Percentiles rank a stretch among this genome's conserved stretches.
Conservation (phyloP, 2,888 invertebrate species). For the Boloria selene region DNA sequence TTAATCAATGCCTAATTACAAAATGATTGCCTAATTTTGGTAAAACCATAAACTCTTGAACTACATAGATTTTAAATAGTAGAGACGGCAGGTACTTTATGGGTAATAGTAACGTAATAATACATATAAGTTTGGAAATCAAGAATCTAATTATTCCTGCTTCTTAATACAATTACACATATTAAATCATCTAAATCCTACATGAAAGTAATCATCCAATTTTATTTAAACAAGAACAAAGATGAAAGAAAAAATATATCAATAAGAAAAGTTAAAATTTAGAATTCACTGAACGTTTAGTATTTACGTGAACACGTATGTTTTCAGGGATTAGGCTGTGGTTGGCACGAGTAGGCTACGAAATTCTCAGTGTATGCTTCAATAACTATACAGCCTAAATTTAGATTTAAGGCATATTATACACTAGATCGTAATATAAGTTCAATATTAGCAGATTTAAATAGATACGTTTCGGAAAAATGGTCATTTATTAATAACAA, state of each 20-base stretch:
- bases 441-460: neutral
- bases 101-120: too few relatives aligned
- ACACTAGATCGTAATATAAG: neutral
- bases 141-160: too few relatives aligned
- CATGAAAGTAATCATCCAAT: too few relatives aligned
- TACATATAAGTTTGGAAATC: too few relatives aligned
- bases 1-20: too few relatives aligned
- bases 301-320: slow-evolving; percentile 30
- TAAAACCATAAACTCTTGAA: too few relatives aligned
- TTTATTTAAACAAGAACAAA: neutral
- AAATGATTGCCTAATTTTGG: too few relatives aligned
- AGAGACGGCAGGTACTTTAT: too few relatives aligned
- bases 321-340: slow-evolving; percentile 40
- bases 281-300: slow-evolving; percentile 7
- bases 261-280: neutral
- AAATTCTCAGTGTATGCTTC: slow-evolving; percentile 26
- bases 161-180: too few relatives aligned
- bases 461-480: neutral
- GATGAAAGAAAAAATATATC: neutral
- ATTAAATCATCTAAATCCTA: too few relatives aligned
- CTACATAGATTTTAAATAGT: too few relatives aligned
- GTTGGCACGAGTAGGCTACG: slow-evolving; percentile 48
- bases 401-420: slow-evolving; percentile 18
- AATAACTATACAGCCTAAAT: slow-evolving; percentile 28
- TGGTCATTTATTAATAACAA: too few relatives aligned